A percentile compares a stretch with the other conserved stretches of the same genome.
Conservation (phyloP, 2,797 vertebrate species). For the Peromyscus aztecus region DNA sequence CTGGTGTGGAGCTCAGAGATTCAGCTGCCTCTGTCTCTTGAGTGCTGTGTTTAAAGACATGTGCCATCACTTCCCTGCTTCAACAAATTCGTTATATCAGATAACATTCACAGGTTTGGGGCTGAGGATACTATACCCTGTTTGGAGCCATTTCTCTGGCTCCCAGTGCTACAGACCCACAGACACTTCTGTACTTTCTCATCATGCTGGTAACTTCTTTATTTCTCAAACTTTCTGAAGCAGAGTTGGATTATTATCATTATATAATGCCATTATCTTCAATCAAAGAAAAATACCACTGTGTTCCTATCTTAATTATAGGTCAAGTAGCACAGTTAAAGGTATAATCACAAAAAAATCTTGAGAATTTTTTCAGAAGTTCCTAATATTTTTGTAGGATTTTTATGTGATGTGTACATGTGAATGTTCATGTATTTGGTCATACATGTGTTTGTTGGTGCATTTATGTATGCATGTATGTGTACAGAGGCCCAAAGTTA, state of each 20-base stretch:
- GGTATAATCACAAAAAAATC: not conserved
- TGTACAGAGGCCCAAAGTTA: no score
- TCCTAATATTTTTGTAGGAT: not conserved
- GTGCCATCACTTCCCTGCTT: no score
- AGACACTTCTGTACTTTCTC: not conserved
- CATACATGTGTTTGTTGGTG: not conserved
- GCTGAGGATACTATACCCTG: accelerated
- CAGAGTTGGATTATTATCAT: not conserved
- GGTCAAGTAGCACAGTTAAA: not conserved
- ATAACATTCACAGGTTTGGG: not conserved
- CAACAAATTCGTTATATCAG: not conserved
- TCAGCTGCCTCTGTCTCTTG: not conserved
- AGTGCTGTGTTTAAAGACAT: not conserved
- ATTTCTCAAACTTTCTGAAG: not conserved
- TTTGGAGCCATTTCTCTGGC: not conserved
- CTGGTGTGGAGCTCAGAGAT: not conserved
- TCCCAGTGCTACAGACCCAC: accelerated
- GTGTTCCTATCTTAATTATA: conserved; percentile 6
- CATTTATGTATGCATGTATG: not conserved
- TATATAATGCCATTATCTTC: not conserved
- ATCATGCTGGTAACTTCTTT: not conserved
- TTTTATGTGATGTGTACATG: not conserved
- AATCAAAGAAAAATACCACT: not conserved
- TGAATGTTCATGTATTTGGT: not conserved
- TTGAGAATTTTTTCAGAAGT: not conserved